These are phyloP conservation scores for Thrips palmi DNA, from an alignment of 1,140 invertebrate species.

Conservation along the genomic window DNA sequence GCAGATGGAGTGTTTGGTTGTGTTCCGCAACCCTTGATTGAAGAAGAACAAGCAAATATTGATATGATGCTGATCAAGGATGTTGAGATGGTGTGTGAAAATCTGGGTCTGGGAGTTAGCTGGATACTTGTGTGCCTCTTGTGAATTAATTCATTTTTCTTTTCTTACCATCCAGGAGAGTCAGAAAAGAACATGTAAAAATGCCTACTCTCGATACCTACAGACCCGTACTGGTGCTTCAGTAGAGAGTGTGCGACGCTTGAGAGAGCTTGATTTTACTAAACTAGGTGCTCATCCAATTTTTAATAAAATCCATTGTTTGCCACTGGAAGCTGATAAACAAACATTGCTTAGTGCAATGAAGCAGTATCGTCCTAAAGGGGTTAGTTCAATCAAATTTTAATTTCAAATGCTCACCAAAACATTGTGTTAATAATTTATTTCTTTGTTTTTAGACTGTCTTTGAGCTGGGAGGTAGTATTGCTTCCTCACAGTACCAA, in stretches of 20 bases:
- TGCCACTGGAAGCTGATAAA: constrained; percentile 18
- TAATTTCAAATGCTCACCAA: constrained; percentile 7
- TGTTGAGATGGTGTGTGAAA: background rate
- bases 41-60: constrained; percentile 39
- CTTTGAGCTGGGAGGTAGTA: constrained; percentile 75
- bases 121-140: background rate
- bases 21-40: constrained; percentile 63
- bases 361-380: constrained; percentile 64
- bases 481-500: constrained; percentile 35
- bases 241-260: constrained; percentile 67
- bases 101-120: background rate
- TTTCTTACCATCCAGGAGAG: constrained; percentile 32
- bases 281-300: constrained; percentile 36
- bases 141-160: background rate
- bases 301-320: constrained; percentile 31
- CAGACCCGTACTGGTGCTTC: constrained; percentile 72
- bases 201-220: constrained; percentile 82
- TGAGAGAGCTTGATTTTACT: constrained; percentile 42
- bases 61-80: constrained; percentile 5
- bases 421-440: constrained; percentile 9
- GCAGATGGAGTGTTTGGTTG: constrained; percentile 45
- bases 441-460: constrained; percentile 55
- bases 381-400: constrained; percentile 34
- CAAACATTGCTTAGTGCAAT: constrained; percentile 47
- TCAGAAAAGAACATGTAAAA: constrained; percentile 56